phyloP scores from a whole-genome alignment of 2,113 vertebrate genomes.

The Meleagris gallopavo region DNA sequence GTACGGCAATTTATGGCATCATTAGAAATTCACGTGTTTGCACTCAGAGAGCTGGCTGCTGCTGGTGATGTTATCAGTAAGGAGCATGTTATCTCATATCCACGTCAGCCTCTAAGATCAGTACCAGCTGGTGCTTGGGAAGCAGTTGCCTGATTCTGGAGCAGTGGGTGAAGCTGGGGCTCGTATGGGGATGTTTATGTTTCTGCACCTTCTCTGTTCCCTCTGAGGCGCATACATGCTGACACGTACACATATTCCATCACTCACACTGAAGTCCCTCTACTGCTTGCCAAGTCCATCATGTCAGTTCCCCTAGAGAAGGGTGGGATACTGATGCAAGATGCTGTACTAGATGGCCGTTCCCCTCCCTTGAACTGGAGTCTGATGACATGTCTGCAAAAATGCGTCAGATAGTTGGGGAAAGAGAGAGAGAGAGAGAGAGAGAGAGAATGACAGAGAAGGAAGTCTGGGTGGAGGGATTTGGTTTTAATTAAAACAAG shows the following conservation, averaged over 20 bases:
- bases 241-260: neutral
- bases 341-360: neutral
- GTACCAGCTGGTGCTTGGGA: neutral
- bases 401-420: neutral
- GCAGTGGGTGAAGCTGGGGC: neutral
- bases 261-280: neutral
- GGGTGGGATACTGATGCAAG: slow-evolving; percentile 49
- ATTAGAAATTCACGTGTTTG: neutral
- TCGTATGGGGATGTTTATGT: neutral
- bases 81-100: neutral
- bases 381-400: slow-evolving; percentile 58
- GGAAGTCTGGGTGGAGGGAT: slow-evolving; percentile 48
- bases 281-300: slow-evolving; percentile 9
- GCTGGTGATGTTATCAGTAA: neutral
- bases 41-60: neutral
- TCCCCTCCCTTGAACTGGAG: slow-evolving; percentile 17
- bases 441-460: neutral
- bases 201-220: neutral
- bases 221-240: fast-evolving
- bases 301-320: slow-evolving; percentile 18
- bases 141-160: neutral
- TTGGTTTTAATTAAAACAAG: slow-evolving; percentile 69
- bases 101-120: neutral
- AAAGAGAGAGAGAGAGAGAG: slow-evolving; percentile 12
- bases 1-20: fast-evolving